Percentiles rank a stretch among this genome's conserved stretches.
Conservation (phyloP, 2,888 invertebrate genomes). For the Sericinus montela region DNA sequence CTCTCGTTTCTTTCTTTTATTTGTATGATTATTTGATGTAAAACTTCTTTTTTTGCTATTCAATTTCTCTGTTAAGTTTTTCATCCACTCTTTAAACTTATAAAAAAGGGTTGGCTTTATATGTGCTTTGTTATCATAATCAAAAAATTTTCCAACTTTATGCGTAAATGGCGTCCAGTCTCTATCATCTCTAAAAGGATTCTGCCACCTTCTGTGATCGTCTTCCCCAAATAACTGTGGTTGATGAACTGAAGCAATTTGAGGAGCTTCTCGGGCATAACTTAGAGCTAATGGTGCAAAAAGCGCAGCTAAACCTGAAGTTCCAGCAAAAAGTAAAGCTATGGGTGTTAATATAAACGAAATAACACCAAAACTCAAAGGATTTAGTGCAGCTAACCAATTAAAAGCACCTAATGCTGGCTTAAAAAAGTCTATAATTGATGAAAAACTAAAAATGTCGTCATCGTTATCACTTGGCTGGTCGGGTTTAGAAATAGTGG, state of each 20-base stretch:
- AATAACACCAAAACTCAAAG: conserved; percentile 78
- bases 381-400: conserved; percentile 77
- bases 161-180: conserved; percentile 33
- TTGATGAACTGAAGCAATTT: conserved; percentile 22
- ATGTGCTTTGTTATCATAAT: conserved; percentile 22
- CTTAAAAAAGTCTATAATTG: conserved; percentile 63
- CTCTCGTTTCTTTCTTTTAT: conserved; percentile 53
- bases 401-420: conserved; percentile 73
- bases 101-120: conserved; percentile 37
- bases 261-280: conserved; percentile 62
- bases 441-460: conserved; percentile 70
- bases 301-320: conserved; percentile 80
- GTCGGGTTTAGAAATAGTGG: conserved; percentile 46
- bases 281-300: conserved; percentile 83
- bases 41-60: conserved; percentile 26
- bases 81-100: conserved; percentile 49
- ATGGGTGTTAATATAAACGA: conserved; percentile 82
- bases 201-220: conserved; percentile 74
- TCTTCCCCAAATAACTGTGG: conserved; percentile 81
- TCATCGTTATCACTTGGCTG: conserved; percentile 51
- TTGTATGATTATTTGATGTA: conserved; percentile 36
- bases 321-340: conserved; percentile 80
- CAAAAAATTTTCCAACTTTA: conserved; percentile 33
- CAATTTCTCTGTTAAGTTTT: conserved; percentile 35
- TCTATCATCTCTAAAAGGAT: conserved; percentile 55